Evolutionary conservation across 1,140 invertebrate species (phyloP).

Genomic region (Eurosta solidaginis): DNA sequence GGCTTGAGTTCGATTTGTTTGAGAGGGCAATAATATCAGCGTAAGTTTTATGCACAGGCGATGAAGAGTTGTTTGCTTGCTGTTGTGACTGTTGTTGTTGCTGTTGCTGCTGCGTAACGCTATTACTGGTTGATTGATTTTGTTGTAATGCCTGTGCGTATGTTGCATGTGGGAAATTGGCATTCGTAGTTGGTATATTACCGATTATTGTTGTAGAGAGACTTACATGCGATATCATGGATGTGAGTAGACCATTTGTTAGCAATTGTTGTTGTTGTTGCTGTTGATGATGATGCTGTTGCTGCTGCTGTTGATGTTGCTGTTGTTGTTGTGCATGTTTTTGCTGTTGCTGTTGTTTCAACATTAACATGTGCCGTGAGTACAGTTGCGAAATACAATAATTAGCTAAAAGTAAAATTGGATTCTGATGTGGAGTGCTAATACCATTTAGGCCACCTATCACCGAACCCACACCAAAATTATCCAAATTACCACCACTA

Average conservation of each 20-base stretch:
- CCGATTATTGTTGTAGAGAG: not conserved
- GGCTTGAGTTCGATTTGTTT: not conserved
- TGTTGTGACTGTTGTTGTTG: conserved; percentile 31
- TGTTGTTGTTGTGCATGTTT: conserved; percentile 60
- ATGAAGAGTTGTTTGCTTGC: not conserved
- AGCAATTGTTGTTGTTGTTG: conserved; percentile 33
- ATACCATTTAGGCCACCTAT: conserved; percentile 19
- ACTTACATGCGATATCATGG: conserved; percentile 29
- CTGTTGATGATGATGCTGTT: conserved; percentile 34
- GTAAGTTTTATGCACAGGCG: conserved; percentile 28
- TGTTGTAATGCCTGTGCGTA: conserved; percentile 26
- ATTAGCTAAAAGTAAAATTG: conserved; percentile 73
- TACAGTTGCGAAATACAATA: conserved; percentile 77
- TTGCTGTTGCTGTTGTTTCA: conserved; percentile 62
- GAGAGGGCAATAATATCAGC: conserved; percentile 10
- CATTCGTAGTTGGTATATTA: not conserved
- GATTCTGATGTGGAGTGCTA: conserved; percentile 63
- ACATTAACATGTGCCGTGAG: conserved; percentile 68
- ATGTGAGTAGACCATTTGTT: conserved; percentile 34
- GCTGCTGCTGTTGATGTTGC: conserved; percentile 42
- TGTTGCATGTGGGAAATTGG: not conserved
- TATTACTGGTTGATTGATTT: conserved; percentile 4
- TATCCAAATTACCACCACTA: conserved; percentile 29
- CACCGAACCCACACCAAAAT: not conserved
- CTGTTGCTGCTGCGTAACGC: conserved; percentile 5